Evolutionary conservation across 2,888 invertebrate genomes (phyloP).

Genomic region (Pyrochroa serraticornis): DNA sequence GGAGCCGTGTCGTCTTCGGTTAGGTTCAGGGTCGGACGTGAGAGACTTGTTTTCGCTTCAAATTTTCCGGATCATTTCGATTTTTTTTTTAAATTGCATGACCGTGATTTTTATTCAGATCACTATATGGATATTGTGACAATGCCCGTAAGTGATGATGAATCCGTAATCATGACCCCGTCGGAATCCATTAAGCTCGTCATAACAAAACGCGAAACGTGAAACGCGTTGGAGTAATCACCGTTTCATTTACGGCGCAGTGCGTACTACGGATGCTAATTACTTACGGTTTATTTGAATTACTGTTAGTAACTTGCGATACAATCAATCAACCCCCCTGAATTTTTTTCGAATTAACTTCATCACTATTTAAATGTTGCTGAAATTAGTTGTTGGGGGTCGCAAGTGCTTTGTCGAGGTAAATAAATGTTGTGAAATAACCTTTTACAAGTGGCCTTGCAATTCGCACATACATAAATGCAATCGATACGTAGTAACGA

Average conservation of each 20-base stretch:
- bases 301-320: not conserved
- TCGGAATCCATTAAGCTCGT: not conserved
- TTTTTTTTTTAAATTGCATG: not conserved
- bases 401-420: slow-evolving; percentile 21
- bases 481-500: slow-evolving; percentile 49
- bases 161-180: not conserved
- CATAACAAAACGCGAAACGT: not conserved
- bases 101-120: slow-evolving; percentile 16
- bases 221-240: too few relatives aligned
- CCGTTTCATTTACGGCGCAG: too few relatives aligned
- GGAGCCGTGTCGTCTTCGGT: slow-evolving; percentile 37
- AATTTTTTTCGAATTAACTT: not conserved
- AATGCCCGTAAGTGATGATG: slow-evolving; percentile 41
- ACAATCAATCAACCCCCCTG: not conserved
- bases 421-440: slow-evolving; percentile 43
- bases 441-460: slow-evolving; percentile 48
- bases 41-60: slow-evolving; percentile 36
- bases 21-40: slow-evolving; percentile 50
- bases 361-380: too few relatives aligned
- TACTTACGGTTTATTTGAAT: too few relatives aligned
- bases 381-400: slow-evolving; percentile 2
- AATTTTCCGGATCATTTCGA: slow-evolving; percentile 30
- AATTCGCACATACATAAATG: slow-evolving; percentile 46
- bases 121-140: slow-evolving; percentile 40
- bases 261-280: too few relatives aligned